phyloP scores from a whole-genome alignment of 1,140 invertebrate genomes.

The Pygmarrhopalites habei region DNA sequence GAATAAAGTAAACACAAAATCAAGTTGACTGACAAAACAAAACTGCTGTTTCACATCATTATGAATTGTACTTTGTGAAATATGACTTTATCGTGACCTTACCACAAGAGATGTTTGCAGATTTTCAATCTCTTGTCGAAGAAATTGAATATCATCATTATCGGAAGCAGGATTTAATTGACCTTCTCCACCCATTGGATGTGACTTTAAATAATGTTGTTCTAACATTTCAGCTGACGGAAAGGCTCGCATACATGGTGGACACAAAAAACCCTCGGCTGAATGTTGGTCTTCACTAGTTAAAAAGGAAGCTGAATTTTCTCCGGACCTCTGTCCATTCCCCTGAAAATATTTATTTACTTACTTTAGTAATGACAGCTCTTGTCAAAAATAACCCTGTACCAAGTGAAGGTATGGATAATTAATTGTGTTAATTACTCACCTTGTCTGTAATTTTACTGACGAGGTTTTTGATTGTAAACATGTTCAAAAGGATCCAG shows the following conservation, averaged over 20 bases:
- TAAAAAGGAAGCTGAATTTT: constrained; percentile 11
- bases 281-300: constrained; percentile 27
- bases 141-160: background rate
- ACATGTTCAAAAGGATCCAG: constrained; percentile 31
- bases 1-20: background rate
- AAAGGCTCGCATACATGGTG: constrained; percentile 36
- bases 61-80: background rate
- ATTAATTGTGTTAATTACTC: no score
- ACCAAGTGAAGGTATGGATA: no score
- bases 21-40: background rate
- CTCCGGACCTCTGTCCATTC: constrained; percentile 10
- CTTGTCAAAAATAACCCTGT: no score
- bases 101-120: constrained; percentile 15
- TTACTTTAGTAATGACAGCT: no score
- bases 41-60: background rate
- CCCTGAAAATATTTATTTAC: no score
- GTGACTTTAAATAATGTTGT: constrained; percentile 31
- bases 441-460: constrained; percentile 32
- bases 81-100: background rate
- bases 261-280: constrained; percentile 37
- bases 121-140: constrained; percentile 14
- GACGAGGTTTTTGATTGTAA: constrained; percentile 33
- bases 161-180: no score
- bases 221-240: constrained; percentile 31
- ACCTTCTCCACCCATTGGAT: constrained; percentile 6